A percentile compares a stretch with the other conserved stretches of the same genome.
Conservation (phyloP, 2,797 vertebrate species). For the Phrynocephalus guinanensis region DNA sequence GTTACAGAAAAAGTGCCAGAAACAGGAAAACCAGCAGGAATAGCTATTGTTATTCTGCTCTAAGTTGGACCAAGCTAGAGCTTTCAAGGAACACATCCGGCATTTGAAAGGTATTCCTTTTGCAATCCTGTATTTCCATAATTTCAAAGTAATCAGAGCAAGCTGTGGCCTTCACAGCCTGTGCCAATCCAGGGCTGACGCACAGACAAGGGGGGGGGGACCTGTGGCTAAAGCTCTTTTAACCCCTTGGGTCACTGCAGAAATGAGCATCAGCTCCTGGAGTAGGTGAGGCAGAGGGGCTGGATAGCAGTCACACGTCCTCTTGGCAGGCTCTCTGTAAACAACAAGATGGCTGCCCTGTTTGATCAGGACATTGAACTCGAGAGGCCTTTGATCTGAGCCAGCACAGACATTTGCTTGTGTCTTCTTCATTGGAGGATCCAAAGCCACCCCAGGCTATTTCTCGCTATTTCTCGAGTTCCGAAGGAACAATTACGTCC, state of each 20-base stretch:
- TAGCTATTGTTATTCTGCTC: not conserved
- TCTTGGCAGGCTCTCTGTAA: no score
- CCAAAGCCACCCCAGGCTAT: not conserved
- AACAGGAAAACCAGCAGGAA: not conserved
- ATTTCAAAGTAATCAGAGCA: not conserved
- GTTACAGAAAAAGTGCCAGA: not conserved
- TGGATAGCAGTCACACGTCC: no score
- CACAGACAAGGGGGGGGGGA: not conserved
- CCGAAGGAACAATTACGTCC: not conserved
- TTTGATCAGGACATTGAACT: no score
- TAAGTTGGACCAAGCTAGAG: not conserved
- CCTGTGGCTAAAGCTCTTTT: not conserved
- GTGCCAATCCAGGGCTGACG: not conserved
- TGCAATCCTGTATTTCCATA: not conserved
- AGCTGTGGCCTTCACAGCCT: not conserved
- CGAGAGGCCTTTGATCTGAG: no score
- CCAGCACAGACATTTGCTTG: not conserved
- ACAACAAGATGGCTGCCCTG: not conserved
- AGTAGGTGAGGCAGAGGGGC: no score
- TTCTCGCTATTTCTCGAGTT: not conserved
- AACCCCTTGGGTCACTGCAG: not conserved
- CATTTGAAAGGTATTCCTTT: no score
- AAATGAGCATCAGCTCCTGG: not conserved
- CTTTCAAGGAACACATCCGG: not conserved
- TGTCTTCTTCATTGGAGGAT: not conserved